phyloP scores from a whole-genome alignment of 2,797 vertebrate genomes.

The Coreius guichenoti region DNA sequence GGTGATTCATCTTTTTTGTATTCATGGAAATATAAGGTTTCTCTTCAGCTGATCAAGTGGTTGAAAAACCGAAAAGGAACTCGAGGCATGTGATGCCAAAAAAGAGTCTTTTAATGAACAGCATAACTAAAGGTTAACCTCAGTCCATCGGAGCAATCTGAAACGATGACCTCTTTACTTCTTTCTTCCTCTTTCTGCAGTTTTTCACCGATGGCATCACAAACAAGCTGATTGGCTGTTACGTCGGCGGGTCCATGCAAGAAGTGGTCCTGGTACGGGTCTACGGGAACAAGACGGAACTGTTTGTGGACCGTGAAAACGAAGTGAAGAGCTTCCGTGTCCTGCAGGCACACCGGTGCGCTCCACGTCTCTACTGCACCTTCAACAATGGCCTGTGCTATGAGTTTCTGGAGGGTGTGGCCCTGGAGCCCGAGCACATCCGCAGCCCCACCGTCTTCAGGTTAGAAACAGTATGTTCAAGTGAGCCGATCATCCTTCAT shows the following conservation, averaged over 20 bases:
- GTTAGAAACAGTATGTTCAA: constrained; percentile 67
- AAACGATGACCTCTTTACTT: not conserved
- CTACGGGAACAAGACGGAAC: constrained; percentile 96
- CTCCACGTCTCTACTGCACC: constrained; percentile 93
- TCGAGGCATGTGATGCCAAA: constrained; percentile 9
- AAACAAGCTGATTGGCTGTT: constrained; percentile 96
- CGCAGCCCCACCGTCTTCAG: constrained; percentile 88
- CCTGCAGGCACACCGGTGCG: constrained; percentile 90
- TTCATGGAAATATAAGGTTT: not conserved
- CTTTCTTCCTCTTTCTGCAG: constrained; percentile 70
- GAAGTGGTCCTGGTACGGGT: constrained; percentile 95
- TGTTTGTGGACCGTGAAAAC: constrained; percentile 92
- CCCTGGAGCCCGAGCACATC: constrained; percentile 91
- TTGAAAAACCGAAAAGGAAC: not conserved
- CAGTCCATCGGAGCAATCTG: not conserved
- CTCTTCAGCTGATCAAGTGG: not conserved
- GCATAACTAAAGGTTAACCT: constrained; percentile 10
- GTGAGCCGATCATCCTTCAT: constrained; percentile 16
- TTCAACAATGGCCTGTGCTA: constrained; percentile 98
- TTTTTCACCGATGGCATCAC: constrained; percentile 97
- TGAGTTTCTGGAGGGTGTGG: constrained; percentile 93
- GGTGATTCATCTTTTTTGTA: not conserved
- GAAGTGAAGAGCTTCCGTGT: constrained; percentile 97
- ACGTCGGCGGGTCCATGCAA: constrained; percentile 82
- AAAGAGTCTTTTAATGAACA: constrained; percentile 12